These are phyloP conservation scores for Ephydatia muelleri DNA, from an alignment of 37 sponge, comb jelly and placozoan genomes.

Conservation along the genomic window DNA sequence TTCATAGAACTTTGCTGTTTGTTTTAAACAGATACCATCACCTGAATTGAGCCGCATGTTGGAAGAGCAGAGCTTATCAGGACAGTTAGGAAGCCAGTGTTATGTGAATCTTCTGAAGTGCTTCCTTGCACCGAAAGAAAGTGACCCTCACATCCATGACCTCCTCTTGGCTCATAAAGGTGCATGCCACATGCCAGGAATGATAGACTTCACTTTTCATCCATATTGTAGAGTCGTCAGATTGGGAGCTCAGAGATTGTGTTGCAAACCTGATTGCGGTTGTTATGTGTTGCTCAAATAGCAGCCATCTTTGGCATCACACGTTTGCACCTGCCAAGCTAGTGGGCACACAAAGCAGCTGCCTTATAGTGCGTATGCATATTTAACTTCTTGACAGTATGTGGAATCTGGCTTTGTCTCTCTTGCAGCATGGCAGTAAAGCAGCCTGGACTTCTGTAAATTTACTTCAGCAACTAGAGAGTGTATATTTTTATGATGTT, in stretches of 20 bases:
- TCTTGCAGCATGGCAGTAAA: neutral
- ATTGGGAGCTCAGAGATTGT: slow-evolving; percentile 59
- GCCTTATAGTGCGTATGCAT: slow-evolving; percentile 65
- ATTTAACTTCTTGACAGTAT: neutral
- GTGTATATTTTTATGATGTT: slow-evolving; percentile 71
- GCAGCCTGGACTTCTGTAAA: neutral
- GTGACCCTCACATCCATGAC: neutral
- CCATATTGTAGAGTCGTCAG: slow-evolving; percentile 46
- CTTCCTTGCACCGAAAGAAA: neutral
- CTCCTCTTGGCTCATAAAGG: neutral
- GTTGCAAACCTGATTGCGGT: slow-evolving; percentile 81
- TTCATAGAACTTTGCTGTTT: too few relatives aligned
- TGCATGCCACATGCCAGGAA: neutral
- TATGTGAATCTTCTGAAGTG: neutral
- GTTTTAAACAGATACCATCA: neutral
- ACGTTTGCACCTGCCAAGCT: slow-evolving; percentile 64
- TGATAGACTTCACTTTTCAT: neutral
- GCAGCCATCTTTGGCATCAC: slow-evolving; percentile 85
- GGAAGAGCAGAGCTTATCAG: neutral
- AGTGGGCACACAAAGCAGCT: slow-evolving; percentile 66
- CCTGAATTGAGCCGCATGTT: neutral
- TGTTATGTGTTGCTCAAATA: slow-evolving; percentile 51
- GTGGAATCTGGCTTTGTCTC: neutral
- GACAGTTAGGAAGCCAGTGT: neutral
- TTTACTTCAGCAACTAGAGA: neutral